Conservation (phyloP, 2,888 invertebrate genomes). For the Pristionchus entomophagus region DNA sequence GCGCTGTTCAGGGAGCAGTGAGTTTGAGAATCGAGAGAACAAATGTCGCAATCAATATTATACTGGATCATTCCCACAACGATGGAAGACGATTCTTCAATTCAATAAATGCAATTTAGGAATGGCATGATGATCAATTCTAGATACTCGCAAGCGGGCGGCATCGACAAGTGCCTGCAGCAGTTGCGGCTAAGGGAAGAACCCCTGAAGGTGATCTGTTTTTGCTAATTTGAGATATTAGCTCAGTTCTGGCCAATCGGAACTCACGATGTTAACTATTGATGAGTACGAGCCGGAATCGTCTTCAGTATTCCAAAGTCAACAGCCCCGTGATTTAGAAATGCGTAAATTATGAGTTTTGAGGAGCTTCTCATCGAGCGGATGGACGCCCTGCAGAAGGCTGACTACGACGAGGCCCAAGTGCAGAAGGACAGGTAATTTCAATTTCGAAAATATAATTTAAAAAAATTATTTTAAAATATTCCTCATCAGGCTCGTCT, state of each 20-base stretch:
- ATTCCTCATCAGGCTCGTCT: no score
- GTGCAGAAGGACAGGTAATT: constrained; percentile 34
- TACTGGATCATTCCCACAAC: no score
- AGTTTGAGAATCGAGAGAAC: no score
- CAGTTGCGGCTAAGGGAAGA: constrained; percentile 34
- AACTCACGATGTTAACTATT: no score
- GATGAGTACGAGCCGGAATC: no score
- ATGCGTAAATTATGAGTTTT: background rate
- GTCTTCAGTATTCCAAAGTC: no score
- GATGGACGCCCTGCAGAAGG: constrained; percentile 44
- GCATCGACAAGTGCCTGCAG: constrained; percentile 44
- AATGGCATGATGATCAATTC: background rate
- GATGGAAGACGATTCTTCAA: background rate
- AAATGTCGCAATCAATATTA: no score
- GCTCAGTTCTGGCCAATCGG: no score
- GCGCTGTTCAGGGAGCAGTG: constrained; percentile 39
- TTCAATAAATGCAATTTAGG: background rate
- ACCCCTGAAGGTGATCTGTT: constrained; percentile 29
- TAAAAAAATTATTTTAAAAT: no score
- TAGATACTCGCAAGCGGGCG: constrained; percentile 37
- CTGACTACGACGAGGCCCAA: constrained; percentile 43
- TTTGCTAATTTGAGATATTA: no score
- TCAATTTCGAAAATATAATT: no score
- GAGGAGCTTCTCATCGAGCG: constrained; percentile 44
- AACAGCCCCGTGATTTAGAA: no score